Conservation (phyloP, 2,797 vertebrate species). For the Buceros bicornis region DNA sequence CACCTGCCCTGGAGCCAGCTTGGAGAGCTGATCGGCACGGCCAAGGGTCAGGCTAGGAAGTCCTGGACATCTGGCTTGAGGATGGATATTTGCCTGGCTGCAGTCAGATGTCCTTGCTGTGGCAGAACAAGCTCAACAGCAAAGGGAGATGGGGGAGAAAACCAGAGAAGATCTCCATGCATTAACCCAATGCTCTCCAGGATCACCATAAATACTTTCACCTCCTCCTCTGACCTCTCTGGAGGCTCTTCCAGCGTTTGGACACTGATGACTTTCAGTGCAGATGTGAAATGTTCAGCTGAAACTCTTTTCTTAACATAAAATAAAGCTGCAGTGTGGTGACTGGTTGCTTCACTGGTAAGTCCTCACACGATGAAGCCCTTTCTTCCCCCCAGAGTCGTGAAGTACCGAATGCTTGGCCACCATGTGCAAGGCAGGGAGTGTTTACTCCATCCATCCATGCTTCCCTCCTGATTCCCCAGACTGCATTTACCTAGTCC, state of each 20-base stretch:
- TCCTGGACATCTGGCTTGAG: background rate
- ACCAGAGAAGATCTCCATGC: background rate
- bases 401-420: background rate
- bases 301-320: background rate
- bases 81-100: background rate
- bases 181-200: background rate
- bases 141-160: background rate
- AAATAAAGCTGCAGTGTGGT: background rate
- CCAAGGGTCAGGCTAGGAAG: background rate
- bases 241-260: background rate
- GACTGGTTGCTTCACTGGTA: background rate
- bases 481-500: background rate
- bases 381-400: fast-evolving
- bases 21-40: fast-evolving
- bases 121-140: background rate
- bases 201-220: background rate
- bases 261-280: background rate
- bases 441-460: background rate
- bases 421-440: fast-evolving
- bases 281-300: background rate
- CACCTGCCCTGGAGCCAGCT: background rate
- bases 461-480: background rate
- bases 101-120: background rate
- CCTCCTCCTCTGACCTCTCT: background rate
- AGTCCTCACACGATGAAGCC: fast-evolving